Evolutionary conservation across 2,888 invertebrate genomes (phyloP), one percentile per base, ranked within the genome.

Genomic region (Napeogenes sylphis): DNA sequence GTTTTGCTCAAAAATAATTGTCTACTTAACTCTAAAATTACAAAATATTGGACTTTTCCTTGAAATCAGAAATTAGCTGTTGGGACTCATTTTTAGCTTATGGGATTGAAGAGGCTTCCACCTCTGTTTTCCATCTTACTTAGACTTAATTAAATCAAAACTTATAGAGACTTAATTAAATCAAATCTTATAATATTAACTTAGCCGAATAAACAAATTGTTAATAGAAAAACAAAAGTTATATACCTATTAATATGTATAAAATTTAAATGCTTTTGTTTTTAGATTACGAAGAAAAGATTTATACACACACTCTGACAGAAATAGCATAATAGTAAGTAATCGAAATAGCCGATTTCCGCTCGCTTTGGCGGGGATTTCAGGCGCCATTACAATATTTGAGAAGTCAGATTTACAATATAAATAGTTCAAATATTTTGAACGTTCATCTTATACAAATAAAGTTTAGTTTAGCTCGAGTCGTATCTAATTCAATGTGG

Each of bases 281-380:
- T 35, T 46, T 55, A 65, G 4, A 33, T 46, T 38, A 56, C 42
- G 46, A 51, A 55, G 6, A 8, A 21, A 46, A 54, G 10, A 33
- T 45, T 33, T 59, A 62, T 56, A 56, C 21, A 21, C 21, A 21
- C 21, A 21, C 21, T 21, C 21, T 68, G 55, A 65, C 65, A 71
- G 68, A 71, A 70, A 71, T 71, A 71, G 63, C 72, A 73, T 74
- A 72, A 75, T 76, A 77, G 75, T 77, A 76, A 77, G 75, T 74
- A 82, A 79, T 82, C 73, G 76, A 82, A 79, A 84, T 82, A 79
- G 83, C 80, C 82, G 83, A 83, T 84, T 84, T 79, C 73, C 65
- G 73, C 75, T 68, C 79, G 74, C 77, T 80, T 77, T 73, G 71
- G 73, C 75, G 71, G 72, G 72, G 74, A 78, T 82, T 76, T 77